These are phyloP conservation scores for Laothoe populi DNA, from an alignment of 2,888 invertebrate species.

Conservation along the genomic window DNA sequence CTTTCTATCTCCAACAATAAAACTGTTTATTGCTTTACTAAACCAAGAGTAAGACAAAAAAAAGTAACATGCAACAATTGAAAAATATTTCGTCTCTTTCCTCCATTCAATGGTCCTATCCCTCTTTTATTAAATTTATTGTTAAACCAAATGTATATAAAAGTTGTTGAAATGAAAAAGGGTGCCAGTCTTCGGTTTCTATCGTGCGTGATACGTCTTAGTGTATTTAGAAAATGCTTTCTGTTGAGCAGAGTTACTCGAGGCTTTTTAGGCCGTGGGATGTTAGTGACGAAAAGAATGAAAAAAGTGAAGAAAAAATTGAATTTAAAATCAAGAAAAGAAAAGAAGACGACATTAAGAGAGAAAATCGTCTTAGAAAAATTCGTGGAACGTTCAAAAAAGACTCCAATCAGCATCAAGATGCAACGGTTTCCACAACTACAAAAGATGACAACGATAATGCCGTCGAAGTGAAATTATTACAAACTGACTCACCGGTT, in stretches of 20 bases:
- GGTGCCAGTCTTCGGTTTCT: conserved; percentile 71
- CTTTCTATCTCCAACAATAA: conserved; percentile 39
- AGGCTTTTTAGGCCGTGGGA: conserved; percentile 87
- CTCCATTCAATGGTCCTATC: conserved; percentile 75
- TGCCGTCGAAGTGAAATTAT: conserved; percentile 34
- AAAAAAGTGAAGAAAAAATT: conserved; percentile 45
- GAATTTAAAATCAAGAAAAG: conserved; percentile 55
- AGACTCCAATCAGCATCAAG: conserved; percentile 73
- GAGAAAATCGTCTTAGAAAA: conserved; percentile 74
- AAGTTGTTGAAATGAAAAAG: conserved; percentile 78
- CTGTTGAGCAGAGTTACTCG: conserved; percentile 71
- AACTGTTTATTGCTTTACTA: conserved; percentile 38
- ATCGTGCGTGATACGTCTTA: conserved; percentile 63
- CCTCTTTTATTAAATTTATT: conserved; percentile 84
- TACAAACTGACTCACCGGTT: conserved; percentile 61
- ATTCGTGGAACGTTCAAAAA: conserved; percentile 75
- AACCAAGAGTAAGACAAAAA: conserved; percentile 40
- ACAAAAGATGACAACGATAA: conserved; percentile 65
- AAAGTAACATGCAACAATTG: conserved; percentile 77
- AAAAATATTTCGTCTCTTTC: conserved; percentile 84
- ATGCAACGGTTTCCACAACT: conserved; percentile 85
- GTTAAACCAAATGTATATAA: conserved; percentile 82
- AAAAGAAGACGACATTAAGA: conserved; percentile 58
- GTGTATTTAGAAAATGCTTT: conserved; percentile 61
- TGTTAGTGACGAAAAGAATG: conserved; percentile 65